Evolutionary conservation across 2,113 vertebrate genomes (phyloP).

Genomic region (Nannospalax galili): DNA sequence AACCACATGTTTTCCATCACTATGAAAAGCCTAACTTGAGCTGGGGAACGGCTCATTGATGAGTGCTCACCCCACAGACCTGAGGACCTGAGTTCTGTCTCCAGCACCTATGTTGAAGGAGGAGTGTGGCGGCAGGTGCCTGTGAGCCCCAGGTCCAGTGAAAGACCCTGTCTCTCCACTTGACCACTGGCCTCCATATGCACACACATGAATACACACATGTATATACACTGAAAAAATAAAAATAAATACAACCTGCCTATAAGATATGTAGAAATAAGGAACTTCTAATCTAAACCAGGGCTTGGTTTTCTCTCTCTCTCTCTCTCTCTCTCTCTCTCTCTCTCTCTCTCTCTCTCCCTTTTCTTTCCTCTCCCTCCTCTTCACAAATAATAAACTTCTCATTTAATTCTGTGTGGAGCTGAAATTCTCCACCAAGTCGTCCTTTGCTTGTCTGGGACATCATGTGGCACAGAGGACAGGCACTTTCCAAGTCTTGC

Average conservation of each 20-base stretch:
- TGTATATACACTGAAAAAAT: too few species aligned
- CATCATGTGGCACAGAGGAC: rapidly evolving
- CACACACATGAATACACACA: too few species aligned
- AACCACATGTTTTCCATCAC: background rate
- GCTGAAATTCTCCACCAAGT: rapidly evolving
- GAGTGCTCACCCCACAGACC: too few species aligned
- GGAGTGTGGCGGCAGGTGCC: too few species aligned
- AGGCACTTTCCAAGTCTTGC: rapidly evolving
- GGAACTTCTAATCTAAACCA: background rate
- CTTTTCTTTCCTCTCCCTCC: rapidly evolving
- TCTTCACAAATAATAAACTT: background rate
- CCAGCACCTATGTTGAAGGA: background rate
- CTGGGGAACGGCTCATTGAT: background rate
- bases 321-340: background rate
- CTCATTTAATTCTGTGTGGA: background rate
- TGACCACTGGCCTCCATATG: too few species aligned
- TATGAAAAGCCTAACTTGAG: background rate
- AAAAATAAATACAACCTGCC: background rate
- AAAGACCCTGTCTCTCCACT: background rate
- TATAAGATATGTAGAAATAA: background rate
- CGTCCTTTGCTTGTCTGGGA: background rate
- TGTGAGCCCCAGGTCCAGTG: too few species aligned
- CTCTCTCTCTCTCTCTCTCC: background rate
- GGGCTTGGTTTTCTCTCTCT: too few species aligned
- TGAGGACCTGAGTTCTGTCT: background rate